phyloP scores from a whole-genome alignment of 1,140 invertebrate genomes.

The Drosophila willistoni region DNA sequence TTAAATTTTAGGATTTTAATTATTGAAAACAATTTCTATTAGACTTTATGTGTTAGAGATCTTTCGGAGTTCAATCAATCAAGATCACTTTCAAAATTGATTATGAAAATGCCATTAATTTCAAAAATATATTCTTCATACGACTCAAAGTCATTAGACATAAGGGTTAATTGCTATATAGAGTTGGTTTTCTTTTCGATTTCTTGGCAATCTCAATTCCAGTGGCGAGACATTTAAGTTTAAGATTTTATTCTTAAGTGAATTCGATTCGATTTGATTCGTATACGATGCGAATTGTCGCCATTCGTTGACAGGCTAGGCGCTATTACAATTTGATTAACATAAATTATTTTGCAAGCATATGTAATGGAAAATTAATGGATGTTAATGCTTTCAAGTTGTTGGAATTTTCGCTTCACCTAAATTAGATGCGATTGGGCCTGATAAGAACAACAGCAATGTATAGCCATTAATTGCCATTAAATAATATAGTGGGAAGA shows the following conservation, averaged over 20 bases:
- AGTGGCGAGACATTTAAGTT: constrained; percentile 50
- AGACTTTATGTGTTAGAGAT: too few species aligned
- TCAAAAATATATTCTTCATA: too few species aligned
- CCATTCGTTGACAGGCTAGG: constrained; percentile 60
- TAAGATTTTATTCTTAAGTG: constrained; percentile 64
- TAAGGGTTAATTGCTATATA: constrained; percentile 9
- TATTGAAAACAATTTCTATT: too few species aligned
- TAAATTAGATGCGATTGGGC: constrained; percentile 49
- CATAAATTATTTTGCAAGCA: constrained; percentile 59
- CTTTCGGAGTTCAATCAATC: too few species aligned
- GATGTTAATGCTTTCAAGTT: constrained; percentile 38
- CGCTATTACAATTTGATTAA: constrained; percentile 66
- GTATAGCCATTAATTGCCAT: constrained; percentile 18
- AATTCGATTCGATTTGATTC: constrained; percentile 58
- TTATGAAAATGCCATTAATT: too few species aligned
- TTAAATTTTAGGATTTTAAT: too few species aligned
- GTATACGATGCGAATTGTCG: constrained; percentile 52
- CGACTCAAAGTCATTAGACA: not conserved
- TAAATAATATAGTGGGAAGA: constrained; percentile 19
- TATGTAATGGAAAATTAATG: constrained; percentile 59
- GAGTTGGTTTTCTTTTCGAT: constrained; percentile 23
- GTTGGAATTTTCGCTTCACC: constrained; percentile 33
- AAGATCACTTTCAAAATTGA: too few species aligned
- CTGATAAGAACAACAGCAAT: not conserved
- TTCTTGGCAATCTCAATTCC: constrained; percentile 31